These are phyloP conservation scores for Prinia subflava DNA, from an alignment of 2,113 vertebrate genomes.

Conservation along the genomic window DNA sequence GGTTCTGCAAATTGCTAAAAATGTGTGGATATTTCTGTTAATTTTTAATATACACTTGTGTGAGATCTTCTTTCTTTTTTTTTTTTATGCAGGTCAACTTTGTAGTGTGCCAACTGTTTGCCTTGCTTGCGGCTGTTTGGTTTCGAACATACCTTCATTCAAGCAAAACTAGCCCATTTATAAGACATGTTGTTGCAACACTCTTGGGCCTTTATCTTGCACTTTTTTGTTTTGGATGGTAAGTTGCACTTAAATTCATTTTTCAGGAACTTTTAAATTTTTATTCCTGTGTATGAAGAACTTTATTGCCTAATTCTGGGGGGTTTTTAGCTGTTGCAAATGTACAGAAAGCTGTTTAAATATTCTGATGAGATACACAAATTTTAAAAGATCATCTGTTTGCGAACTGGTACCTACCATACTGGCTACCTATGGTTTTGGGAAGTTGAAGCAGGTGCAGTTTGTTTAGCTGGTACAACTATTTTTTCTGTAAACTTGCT, in stretches of 20 bases:
- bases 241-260: conserved; percentile 68
- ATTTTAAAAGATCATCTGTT: background rate
- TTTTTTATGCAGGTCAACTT: conserved; percentile 89
- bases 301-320: background rate
- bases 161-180: conserved; percentile 93
- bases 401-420: background rate
- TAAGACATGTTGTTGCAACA: conserved; percentile 94
- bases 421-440: background rate
- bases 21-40: background rate
- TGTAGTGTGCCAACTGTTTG: conserved; percentile 95
- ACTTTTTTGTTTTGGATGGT: conserved; percentile 99
- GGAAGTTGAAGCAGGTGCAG: background rate
- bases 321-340: background rate
- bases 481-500: background rate
- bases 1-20: background rate
- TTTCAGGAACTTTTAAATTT: background rate
- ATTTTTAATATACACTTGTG: background rate
- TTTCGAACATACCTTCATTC: conserved; percentile 95
- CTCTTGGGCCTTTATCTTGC: conserved; percentile 97
- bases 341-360: background rate
- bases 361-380: background rate
- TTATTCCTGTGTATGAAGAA: background rate
- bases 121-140: conserved; percentile 93
- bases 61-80: background rate
- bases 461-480: background rate